Evolutionary conservation across 2,888 invertebrate genomes (phyloP), one percentile per base, ranked within the genome.

Genomic region (Drosophila pseudotalamancana): DNA sequence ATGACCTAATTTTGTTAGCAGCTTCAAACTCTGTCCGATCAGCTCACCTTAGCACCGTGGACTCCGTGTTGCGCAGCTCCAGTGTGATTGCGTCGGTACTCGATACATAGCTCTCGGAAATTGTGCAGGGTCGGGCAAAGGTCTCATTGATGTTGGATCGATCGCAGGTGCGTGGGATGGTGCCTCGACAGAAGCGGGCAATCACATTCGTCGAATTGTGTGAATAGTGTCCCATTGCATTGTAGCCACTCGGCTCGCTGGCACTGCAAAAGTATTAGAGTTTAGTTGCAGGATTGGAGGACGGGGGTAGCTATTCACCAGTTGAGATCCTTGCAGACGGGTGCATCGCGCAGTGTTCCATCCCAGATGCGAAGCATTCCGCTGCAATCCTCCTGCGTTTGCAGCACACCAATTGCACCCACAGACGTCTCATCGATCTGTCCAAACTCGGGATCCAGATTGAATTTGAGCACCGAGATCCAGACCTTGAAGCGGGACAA

Each of bases 361-460:
- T 97, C 97, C 97, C 97, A 97, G 77, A 97, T 94, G 92, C 96
- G 95, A 80, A 97, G 92, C 92, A 96, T 95, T 69, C 96, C 96
- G 35, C 95, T 94, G 90, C 97, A 97, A 77, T 96, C 95, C 90
- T 95, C 95, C 86, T 95, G 95, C 2, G 94, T 93, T 70, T 91
- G 90, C 65, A 92, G 90, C 6, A 90, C 89, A 0, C 90, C 90
- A 55, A 90, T 91, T 0, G 91, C 90, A 0, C 90, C 91, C 42
- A 89, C 90, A 0, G 90, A 89, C 0, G 89, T 89, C 62, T 91
- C 91, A 71, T 91, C 91, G 23, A 89, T 84, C 37, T 88, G 85
- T 0, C 91, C 91, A 74, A 94, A 93, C 81, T 94, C 93, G 6
- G 94, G 94, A 71, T 95, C 94, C 76, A 96, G 94, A 92, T 96